These are phyloP conservation scores for Sphaeridia pumilis DNA, from an alignment of 2,888 invertebrate genomes.

Conservation along the genomic window DNA sequence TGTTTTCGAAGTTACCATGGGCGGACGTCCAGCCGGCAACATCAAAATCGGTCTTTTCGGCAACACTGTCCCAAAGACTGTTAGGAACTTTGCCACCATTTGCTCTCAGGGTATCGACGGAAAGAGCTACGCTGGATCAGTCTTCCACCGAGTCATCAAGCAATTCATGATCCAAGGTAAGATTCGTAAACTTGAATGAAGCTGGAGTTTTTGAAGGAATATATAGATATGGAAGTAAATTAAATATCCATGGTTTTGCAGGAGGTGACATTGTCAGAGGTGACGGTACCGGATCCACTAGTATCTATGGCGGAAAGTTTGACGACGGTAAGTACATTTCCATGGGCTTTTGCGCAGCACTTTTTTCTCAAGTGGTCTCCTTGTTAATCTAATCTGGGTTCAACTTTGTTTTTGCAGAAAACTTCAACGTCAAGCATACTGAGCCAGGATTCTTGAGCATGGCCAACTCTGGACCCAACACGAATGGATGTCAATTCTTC, in stretches of 20 bases:
- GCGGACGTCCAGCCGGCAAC: conserved; percentile 57
- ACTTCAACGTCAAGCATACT: conserved; percentile 64
- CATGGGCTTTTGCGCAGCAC: too few species aligned
- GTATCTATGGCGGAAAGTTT: conserved; percentile 74
- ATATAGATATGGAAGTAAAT: neutral
- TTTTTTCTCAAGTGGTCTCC: too few species aligned
- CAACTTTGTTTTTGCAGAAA: conserved; percentile 47
- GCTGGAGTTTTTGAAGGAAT: conserved; percentile 15
- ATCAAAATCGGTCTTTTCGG: conserved; percentile 84
- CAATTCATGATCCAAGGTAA: conserved; percentile 86
- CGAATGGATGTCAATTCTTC: conserved; percentile 66
- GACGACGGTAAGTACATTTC: conserved; percentile 49
- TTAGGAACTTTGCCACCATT: conserved; percentile 72
- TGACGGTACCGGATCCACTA: conserved; percentile 72
- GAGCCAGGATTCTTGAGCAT: conserved; percentile 50
- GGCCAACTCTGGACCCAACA: conserved; percentile 29
- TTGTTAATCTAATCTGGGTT: too few species aligned
- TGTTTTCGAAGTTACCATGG: conserved; percentile 66
- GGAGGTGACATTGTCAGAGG: conserved; percentile 72
- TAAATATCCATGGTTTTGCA: conserved; percentile 41
- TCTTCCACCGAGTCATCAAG: conserved; percentile 73
- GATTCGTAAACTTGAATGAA: too few species aligned
- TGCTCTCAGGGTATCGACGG: conserved; percentile 63
- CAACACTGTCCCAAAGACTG: conserved; percentile 70
- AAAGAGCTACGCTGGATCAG: conserved; percentile 62